phyloP scores from a whole-genome alignment of 2,113 vertebrate genomes.

The Ptyas mucosa region DNA sequence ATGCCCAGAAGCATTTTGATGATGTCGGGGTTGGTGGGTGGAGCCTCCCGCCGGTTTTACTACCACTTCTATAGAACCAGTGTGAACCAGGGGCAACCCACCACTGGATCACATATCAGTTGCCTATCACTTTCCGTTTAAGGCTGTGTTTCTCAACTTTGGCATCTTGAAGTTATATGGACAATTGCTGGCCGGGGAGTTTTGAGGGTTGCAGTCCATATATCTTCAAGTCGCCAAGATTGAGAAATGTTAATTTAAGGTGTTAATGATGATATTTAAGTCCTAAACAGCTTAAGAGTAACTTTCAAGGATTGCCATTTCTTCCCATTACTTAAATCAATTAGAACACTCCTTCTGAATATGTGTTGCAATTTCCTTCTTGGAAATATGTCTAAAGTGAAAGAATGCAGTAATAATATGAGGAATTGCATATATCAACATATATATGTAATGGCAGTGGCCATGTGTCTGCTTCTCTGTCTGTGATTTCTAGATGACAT shows the following conservation, averaged over 20 bases:
- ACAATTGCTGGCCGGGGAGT: neutral
- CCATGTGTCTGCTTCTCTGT: neutral
- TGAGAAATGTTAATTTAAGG: neutral
- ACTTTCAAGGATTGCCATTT: neutral
- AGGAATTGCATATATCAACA: neutral
- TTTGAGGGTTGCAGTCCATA: neutral
- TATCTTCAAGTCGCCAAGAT: neutral
- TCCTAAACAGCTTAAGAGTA: neutral
- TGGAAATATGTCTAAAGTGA: neutral
- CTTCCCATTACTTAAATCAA: neutral
- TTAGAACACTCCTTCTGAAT: neutral
- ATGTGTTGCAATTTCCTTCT: neutral
- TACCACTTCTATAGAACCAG: no score
- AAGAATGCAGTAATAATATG: neutral
- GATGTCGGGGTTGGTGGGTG: no score
- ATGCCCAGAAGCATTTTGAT: no score
- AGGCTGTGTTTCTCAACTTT: neutral
- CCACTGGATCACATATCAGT: neutral
- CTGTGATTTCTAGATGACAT: neutral
- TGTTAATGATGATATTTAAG: neutral
- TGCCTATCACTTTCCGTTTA: neutral
- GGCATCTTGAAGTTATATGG: neutral
- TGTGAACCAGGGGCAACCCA: no score
- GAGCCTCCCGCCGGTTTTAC: no score
- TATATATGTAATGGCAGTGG: neutral